Conservation (phyloP, 2,113 vertebrate genomes). For the Paralichthys olivaceus region DNA sequence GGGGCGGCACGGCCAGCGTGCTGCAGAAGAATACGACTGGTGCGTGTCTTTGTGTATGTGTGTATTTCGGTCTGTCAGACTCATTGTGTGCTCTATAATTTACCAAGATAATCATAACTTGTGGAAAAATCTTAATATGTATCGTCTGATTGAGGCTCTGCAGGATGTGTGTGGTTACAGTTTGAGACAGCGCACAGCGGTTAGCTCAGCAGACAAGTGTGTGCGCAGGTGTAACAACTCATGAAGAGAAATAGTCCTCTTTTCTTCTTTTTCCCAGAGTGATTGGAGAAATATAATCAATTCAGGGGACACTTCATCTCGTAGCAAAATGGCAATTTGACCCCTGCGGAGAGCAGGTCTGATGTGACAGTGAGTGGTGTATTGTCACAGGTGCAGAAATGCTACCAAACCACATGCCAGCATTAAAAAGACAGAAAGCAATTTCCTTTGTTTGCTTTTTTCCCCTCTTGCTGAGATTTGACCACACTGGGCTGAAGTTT, state of each 20-base stretch:
- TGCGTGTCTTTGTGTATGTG: conserved; percentile 18
- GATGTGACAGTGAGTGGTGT: conserved; percentile 58
- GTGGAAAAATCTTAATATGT: conserved; percentile 16
- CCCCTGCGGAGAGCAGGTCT: conserved; percentile 68
- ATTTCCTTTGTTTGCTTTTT: conserved; percentile 73
- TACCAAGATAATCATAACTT: conserved; percentile 28
- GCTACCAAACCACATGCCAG: conserved; percentile 63
- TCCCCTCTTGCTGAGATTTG: conserved; percentile 24
- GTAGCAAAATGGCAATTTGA: conserved; percentile 79
- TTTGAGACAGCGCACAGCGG: conserved; percentile 20
- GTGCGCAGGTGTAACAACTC: conserved; percentile 67
- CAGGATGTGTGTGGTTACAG: conserved; percentile 5
- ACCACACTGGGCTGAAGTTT: conserved; percentile 46
- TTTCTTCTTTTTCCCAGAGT: conserved; percentile 45
- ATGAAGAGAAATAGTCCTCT: conserved; percentile 61
- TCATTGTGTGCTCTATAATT: conserved; percentile 2
- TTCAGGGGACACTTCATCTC: conserved; percentile 66
- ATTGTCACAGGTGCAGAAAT: conserved; percentile 78
- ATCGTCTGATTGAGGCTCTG: conserved; percentile 30
- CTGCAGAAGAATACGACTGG: conserved; percentile 31
- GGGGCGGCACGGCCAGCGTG: conserved; percentile 35
- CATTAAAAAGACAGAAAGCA: conserved; percentile 76
- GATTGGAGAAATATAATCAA: conserved; percentile 75
- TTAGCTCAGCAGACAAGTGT: conserved; percentile 24
- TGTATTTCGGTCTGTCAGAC: not conserved